Base-by-base conservation (phyloP, 2,888 invertebrate species). In the Metacarcinus magister region DNA sequence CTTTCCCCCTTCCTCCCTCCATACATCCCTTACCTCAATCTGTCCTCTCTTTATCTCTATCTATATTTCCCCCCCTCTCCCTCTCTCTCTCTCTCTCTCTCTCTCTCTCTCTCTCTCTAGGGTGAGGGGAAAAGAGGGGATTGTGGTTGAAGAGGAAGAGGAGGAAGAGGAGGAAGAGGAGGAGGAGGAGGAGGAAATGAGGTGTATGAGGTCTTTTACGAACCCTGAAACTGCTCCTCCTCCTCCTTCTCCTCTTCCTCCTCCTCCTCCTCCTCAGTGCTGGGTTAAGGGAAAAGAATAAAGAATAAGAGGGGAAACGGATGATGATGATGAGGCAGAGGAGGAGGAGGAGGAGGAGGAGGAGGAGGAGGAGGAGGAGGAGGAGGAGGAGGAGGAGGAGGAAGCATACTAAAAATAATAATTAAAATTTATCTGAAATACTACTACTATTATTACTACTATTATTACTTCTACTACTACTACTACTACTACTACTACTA, bases 51-150 rank as follows among this genome's bases (percentile, higher is more conserved):
- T 7, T 10, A 1, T 10, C 10, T 10, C 54, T 54, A 1, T 10
- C 54, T 10, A 7, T 10, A 16, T 89, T 10, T 2, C 28, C 28
- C 89, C 32, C 32, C 16, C 46, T 44, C 46, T 92, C 92, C 19
- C 90, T 92, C 92, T 48, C 48, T 92, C 43, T 44, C 90, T 90
- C 90, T 32, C 43, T 44, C 19, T 19, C 90, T 92, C 23, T 44
- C 39, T 28, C 39, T 32, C 90, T 39, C 54, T 54, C 54, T 54
- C 54, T 54, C 54, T 32, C 28, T 13, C 39, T 39, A 0, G n/a
- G 19, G 7, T n/a, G 67, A 67, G 67, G 67, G 7, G 67, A 67
- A n/a, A 54, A n/a, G 67, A 67, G 16, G 54, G 54, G 54, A 13
- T 54, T 54, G n/a, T n/a, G n/a, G n/a, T 54, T 19, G 67, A 67